These are phyloP conservation scores for Epinotia demarniana DNA, from an alignment of 2,888 invertebrate species.

Conservation along the genomic window DNA sequence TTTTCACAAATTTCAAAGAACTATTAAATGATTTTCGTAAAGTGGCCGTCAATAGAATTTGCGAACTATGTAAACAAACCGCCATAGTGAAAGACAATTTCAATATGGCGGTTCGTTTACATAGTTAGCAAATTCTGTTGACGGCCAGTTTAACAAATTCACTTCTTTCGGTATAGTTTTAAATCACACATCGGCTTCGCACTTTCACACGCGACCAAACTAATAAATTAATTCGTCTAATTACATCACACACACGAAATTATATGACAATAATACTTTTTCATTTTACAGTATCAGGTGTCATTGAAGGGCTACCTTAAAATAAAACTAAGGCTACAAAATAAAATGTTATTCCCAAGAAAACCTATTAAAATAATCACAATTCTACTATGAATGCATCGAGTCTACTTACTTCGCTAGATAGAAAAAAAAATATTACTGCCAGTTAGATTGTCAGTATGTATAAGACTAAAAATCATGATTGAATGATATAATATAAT, in stretches of 20 bases:
- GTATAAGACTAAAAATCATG: conserved; percentile 29
- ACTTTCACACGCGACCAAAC: conserved; percentile 33
- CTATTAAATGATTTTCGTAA: neutral
- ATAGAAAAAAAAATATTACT: conserved; percentile 15
- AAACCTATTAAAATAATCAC: conserved; percentile 27
- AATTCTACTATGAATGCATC: conserved; percentile 36
- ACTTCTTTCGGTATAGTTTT: conserved; percentile 5
- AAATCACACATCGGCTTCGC: conserved; percentile 12
- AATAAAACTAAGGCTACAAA: conserved; percentile 29
- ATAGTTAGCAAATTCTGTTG: too few species aligned
- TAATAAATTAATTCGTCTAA: conserved; percentile 38
- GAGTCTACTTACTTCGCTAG: conserved; percentile 22
- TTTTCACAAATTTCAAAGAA: neutral
- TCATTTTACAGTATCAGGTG: conserved; percentile 26
- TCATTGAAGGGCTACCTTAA: conserved; percentile 38
- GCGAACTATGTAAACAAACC: too few species aligned
- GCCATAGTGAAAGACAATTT: too few species aligned
- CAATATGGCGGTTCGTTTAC: too few species aligned
- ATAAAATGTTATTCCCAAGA: conserved; percentile 21
- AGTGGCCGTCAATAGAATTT: too few species aligned
- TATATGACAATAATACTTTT: conserved; percentile 45
- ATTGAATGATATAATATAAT: conserved; percentile 8
- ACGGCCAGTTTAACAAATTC: too few species aligned
- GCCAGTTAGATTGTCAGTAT: conserved; percentile 11
- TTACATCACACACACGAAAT: conserved; percentile 25